Percentiles rank a stretch among this genome's conserved stretches.
These are phyloP conservation scores for Brachionus manjavacas DNA, from an alignment of 1,140 invertebrate species.

Conservation along the genomic window DNA sequence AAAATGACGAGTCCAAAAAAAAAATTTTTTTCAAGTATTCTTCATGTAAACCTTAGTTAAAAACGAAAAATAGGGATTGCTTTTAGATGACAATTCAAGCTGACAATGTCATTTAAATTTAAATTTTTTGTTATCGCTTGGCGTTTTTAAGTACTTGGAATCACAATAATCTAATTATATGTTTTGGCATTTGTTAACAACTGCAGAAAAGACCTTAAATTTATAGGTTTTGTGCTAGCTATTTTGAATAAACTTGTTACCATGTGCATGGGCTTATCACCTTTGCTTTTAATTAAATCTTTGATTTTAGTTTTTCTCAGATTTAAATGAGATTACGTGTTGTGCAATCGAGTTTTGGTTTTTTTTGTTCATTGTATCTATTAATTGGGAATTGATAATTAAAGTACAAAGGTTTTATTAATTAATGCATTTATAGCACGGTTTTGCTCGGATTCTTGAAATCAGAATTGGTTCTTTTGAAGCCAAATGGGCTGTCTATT, in stretches of 20 bases:
- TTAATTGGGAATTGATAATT: slow-evolving; percentile 28
- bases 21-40: too few relatives aligned
- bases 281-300: slow-evolving; percentile 6
- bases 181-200: slow-evolving; percentile 14
- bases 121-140: too few relatives aligned
- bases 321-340: slow-evolving; percentile 33
- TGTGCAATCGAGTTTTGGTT: background rate
- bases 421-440: background rate
- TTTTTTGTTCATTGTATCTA: background rate
- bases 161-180: slow-evolving; percentile 29
- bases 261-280: background rate
- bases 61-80: background rate
- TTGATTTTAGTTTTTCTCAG: slow-evolving; percentile 14
- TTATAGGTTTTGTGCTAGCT: background rate
- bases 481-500: background rate
- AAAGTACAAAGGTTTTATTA: slow-evolving; percentile 11
- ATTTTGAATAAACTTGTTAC: slow-evolving; percentile 31
- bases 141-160: background rate
- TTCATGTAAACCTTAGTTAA: too few relatives aligned
- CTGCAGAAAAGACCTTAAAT: background rate
- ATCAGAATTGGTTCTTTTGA: background rate
- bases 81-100: background rate
- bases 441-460: background rate
- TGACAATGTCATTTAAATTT: background rate
- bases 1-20: too few relatives aligned